Percentiles rank a stretch among this genome's conserved stretches.
Evolutionary conservation across 1,140 invertebrate genomes (phyloP).

Genomic region (Ruditapes philippinarum): DNA sequence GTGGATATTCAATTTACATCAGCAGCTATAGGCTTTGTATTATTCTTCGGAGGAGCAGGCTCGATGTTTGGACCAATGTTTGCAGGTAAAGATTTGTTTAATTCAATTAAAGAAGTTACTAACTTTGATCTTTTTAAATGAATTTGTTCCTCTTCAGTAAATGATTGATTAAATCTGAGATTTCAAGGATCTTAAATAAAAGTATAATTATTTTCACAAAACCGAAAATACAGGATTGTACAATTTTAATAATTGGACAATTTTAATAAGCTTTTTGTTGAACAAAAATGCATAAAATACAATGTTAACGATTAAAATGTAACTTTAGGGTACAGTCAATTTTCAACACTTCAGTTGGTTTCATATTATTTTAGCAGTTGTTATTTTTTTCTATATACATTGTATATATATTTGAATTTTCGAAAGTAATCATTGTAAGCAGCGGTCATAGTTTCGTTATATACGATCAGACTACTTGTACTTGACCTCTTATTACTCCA

Average conservation of each 20-base stretch:
- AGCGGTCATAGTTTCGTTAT: no score
- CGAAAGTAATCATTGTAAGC: no score
- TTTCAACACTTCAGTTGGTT: no score
- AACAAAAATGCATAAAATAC: no score
- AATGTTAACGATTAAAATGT: no score
- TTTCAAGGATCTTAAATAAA: not conserved
- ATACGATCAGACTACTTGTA: no score
- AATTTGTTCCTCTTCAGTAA: not conserved
- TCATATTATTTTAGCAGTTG: no score
- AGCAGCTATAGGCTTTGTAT: constrained; percentile 8
- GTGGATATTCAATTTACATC: constrained; percentile 16
- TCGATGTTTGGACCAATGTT: constrained; percentile 38
- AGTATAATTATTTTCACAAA: not conserved
- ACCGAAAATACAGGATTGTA: not conserved
- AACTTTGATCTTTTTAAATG: not conserved
- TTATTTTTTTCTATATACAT: no score
- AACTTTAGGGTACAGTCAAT: no score
- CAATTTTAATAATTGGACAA: not conserved
- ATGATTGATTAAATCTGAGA: not conserved
- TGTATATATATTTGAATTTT: no score
- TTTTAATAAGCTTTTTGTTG: not conserved
- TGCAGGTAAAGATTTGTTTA: constrained; percentile 6
- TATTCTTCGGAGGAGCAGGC: constrained; percentile 37
- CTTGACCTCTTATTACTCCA: no score
- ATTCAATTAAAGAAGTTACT: no score